Base-by-base conservation (phyloP, 2,888 invertebrate species). In the Lymantria monacha region DNA sequence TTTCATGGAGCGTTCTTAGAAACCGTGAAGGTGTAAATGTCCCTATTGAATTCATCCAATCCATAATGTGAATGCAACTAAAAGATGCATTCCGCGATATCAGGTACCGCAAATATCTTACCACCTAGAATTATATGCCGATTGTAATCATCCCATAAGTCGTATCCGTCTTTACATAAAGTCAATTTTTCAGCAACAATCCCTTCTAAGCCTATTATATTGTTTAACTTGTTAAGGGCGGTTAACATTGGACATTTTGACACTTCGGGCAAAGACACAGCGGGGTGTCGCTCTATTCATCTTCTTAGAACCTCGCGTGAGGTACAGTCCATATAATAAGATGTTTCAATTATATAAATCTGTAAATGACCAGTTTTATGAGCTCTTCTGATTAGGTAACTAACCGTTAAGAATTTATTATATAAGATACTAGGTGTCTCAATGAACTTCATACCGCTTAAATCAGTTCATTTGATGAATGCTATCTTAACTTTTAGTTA, bases 221-320 rank as follows among this genome's bases (percentile, higher is more conserved):
- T 57, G 42, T 63, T 62, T 57, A 44, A 53, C 61, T 55, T 53
- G 47, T 42, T 59, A 72, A 69, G 83, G 82, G 83, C 85, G 81
- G 86, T 74, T 82, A 76, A 72, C 78, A 69, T 79, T 76, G 78
- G 83, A 83, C 86, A 85, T 88, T 87, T 88, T 90, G 91, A 91
- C 91, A 89, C 88, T 88, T 90, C 81, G 82, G 82, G 79, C 81
- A 83, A 88, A 87, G 75, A 74, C 86, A 44, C 91, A 84, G 87
- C 87, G 80, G 91, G 91, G 76, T 68, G 80, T 63, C 85, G 58
- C 70, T 76, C 77, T 81, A 80, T 83, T 79, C 74, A 74, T 83
- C 72, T 89, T 90, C 89, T 79, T 66, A 80, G 90, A 89, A 89
- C 65, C 76, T 79, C 74, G 83, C 76, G 86, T 85, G 87, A 76